Evolutionary conservation across 1,140 invertebrate species (phyloP).

Genomic region (Eupristina koningsbergeri): DNA sequence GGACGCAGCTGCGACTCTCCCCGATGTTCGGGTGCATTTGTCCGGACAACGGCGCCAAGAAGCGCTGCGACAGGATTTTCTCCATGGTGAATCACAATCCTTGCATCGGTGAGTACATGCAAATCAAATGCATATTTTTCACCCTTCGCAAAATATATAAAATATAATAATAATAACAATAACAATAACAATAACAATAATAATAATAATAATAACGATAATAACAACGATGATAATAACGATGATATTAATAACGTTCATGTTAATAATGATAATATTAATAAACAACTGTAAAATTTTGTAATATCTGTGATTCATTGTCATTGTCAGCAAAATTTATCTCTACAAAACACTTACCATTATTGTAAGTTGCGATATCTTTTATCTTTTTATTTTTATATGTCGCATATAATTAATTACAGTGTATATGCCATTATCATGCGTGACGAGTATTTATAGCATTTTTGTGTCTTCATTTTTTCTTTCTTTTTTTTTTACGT

Average conservation of each 20-base stretch:
- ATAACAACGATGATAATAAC: not conserved
- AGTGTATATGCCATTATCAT: not conserved
- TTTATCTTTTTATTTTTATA: constrained; percentile 26
- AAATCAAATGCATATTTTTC: constrained; percentile 24
- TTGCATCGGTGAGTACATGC: constrained; percentile 86
- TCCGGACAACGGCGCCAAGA: constrained; percentile 89
- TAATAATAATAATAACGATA: no score
- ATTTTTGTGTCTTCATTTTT: not conserved
- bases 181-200: constrained; percentile 6
- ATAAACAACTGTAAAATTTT: not conserved
- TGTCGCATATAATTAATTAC: not conserved
- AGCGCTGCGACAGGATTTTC: constrained; percentile 88
- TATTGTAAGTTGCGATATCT: constrained; percentile 14
- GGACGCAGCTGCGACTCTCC: constrained; percentile 85
- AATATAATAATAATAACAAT: no score
- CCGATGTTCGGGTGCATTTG: constrained; percentile 93
- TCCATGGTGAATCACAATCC: constrained; percentile 90
- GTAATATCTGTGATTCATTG: not conserved
- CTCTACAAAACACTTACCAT: not conserved
- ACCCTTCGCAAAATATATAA: no score
- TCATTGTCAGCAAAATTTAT: constrained; percentile 1
- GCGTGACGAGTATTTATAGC: not conserved
- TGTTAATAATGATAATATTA: not conserved
- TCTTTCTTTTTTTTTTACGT: not conserved
- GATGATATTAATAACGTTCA: not conserved